A percentile compares a stretch with the other conserved stretches of the same genome.
phyloP scores from a whole-genome alignment of 2,797 vertebrate genomes.

The Masticophis lateralis region DNA sequence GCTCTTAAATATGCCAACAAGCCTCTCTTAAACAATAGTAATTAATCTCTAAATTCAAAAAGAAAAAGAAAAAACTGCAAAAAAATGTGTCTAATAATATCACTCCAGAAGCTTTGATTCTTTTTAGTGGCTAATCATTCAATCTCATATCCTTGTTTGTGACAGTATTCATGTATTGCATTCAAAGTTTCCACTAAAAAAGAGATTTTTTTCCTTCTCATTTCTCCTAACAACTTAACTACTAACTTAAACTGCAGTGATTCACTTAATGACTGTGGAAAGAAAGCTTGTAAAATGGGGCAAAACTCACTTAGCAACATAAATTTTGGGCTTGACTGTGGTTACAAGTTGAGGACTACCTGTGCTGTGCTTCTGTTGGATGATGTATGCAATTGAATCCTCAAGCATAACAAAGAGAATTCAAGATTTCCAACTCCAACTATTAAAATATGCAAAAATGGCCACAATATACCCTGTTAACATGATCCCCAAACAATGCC shows the following conservation, averaged over 20 bases:
- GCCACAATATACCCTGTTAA: neutral
- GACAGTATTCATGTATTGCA: slow-evolving; percentile 38
- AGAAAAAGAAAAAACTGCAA: slow-evolving; percentile 51
- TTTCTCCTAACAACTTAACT: neutral
- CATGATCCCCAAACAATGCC: neutral
- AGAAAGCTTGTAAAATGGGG: neutral
- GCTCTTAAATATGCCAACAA: slow-evolving; percentile 56
- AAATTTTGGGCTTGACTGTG: neutral
- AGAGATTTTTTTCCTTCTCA: neutral
- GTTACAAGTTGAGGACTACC: neutral
- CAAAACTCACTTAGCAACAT: neutral
- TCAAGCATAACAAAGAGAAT: neutral
- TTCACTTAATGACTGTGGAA: neutral
- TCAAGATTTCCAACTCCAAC: neutral
- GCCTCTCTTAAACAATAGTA: slow-evolving; percentile 59
- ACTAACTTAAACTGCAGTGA: neutral
- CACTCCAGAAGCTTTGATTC: slow-evolving; percentile 32
- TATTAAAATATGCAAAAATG: neutral
- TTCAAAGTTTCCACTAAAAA: neutral
- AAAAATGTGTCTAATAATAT: slow-evolving; percentile 61
- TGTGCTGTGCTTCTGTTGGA: neutral
- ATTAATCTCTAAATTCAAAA: slow-evolving; percentile 64
- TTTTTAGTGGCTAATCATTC: slow-evolving; percentile 61
- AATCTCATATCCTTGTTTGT: slow-evolving; percentile 46
- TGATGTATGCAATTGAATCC: neutral